Evolutionary conservation across 2,888 invertebrate species (phyloP).

Genomic region (Dicyrtomina minuta): DNA sequence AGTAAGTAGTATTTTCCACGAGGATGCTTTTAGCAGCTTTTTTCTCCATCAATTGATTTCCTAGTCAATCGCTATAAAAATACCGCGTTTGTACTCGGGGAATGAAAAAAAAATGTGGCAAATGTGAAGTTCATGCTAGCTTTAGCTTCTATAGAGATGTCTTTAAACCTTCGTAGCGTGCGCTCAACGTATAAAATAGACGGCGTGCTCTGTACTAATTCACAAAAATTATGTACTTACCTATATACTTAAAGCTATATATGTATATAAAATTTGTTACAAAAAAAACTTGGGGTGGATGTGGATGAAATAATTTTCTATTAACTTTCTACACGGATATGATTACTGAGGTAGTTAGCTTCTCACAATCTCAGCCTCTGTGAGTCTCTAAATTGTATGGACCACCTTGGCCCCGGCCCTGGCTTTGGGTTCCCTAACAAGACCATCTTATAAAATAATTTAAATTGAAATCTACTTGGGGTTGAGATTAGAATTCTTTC

Average conservation of each 20-base stretch:
- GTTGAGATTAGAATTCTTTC: slow-evolving; percentile 10
- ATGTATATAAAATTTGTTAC: too few species aligned
- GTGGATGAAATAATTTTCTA: too few species aligned
- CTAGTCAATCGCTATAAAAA: neutral
- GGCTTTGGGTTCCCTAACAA: neutral
- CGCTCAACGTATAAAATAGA: too few species aligned
- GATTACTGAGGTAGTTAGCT: neutral
- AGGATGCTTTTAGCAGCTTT: slow-evolving; percentile 7
- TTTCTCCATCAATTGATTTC: slow-evolving; percentile 3
- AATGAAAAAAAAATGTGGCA: neutral
- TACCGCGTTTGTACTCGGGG: neutral
- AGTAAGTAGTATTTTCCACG: neutral
- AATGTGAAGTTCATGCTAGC: too few species aligned
- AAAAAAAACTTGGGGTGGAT: too few species aligned
- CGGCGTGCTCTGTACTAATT: too few species aligned
- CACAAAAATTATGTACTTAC: too few species aligned
- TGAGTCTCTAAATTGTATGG: neutral
- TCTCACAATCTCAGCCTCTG: too few species aligned
- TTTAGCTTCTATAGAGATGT: too few species aligned
- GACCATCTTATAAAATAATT: slow-evolving; percentile 3
- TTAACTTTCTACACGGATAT: neutral
- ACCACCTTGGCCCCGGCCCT: neutral
- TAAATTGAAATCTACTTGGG: slow-evolving; percentile 13
- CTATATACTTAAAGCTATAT: too few species aligned
- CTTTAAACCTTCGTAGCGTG: too few species aligned